Percentiles rank a stretch among this genome's conserved stretches.
phyloP scores from a whole-genome alignment of 2,797 vertebrate genomes.

The Protonibea diacanthus region DNA sequence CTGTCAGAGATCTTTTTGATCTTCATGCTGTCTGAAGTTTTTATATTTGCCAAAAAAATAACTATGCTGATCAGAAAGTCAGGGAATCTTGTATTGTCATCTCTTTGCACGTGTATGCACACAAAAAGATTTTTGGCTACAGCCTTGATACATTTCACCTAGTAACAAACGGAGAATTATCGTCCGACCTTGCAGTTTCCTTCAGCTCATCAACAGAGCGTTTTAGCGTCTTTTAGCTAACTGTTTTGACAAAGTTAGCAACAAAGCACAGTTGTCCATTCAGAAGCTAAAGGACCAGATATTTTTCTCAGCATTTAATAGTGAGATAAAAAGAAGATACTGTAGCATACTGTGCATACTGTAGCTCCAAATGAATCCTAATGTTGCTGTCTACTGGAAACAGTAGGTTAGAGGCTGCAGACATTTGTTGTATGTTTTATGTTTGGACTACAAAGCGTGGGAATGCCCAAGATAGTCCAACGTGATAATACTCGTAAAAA shows the following conservation, averaged over 20 bases:
- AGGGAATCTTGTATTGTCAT: background rate
- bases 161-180: conserved; percentile 11
- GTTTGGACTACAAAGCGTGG: background rate
- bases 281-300: background rate
- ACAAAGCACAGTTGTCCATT: background rate
- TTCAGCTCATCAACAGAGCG: background rate
- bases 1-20: conserved; percentile 44
- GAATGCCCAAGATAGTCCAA: background rate
- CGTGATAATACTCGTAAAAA: background rate
- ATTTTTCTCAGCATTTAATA: background rate
- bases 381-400: background rate
- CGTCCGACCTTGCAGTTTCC: background rate
- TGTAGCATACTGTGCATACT: background rate
- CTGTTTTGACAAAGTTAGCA: background rate
- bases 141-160: background rate
- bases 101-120: conserved; percentile 13
- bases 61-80: conserved; percentile 40
- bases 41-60: conserved; percentile 37
- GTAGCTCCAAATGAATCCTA: background rate
- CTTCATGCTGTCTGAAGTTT: conserved; percentile 49
- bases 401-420: background rate
- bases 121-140: background rate
- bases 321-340: background rate
- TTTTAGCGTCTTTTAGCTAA: background rate
- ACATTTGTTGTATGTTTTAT: background rate